A percentile compares a stretch with the other conserved stretches of the same genome.
phyloP scores from a whole-genome alignment of 2,888 invertebrate species.

The Cephus runcator region DNA sequence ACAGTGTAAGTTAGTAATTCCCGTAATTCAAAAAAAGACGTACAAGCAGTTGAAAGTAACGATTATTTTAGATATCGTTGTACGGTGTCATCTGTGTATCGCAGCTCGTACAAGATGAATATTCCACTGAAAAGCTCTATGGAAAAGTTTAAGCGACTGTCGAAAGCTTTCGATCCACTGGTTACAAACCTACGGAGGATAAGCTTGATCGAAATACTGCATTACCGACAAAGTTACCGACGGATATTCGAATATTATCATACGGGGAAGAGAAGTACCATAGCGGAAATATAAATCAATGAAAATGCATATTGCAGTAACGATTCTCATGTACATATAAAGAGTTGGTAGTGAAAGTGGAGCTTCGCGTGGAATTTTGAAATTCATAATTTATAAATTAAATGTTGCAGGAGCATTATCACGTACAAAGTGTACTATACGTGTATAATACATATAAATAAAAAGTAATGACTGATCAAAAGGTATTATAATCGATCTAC shows the following conservation, averaged over 20 bases:
- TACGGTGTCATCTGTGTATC: not conserved
- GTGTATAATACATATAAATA: not conserved
- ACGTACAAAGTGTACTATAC: not conserved
- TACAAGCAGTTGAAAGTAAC: not conserved
- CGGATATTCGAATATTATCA: not conserved
- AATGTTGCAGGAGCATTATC: not conserved
- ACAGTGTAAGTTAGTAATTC: not conserved
- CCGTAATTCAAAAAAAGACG: not conserved
- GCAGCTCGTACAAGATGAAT: not conserved
- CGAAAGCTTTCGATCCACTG: not conserved
- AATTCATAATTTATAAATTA: not conserved
- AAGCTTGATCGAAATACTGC: not conserved
- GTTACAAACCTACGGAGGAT: not conserved
- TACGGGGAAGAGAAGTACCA: not conserved
- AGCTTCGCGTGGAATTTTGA: not conserved
- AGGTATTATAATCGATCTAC: not conserved
- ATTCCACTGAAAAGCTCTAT: not conserved
- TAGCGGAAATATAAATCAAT: not conserved
- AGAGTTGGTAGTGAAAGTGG: not conserved
- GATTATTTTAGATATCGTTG: not conserved
- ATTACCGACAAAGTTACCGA: not conserved
- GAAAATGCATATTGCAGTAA: not conserved
- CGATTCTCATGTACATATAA: not conserved
- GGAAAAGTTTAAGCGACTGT: not conserved
- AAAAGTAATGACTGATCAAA: not conserved